Evolutionary conservation across 1,140 invertebrate species (phyloP).

Genomic region (Pogonomyrmex barbatus): DNA sequence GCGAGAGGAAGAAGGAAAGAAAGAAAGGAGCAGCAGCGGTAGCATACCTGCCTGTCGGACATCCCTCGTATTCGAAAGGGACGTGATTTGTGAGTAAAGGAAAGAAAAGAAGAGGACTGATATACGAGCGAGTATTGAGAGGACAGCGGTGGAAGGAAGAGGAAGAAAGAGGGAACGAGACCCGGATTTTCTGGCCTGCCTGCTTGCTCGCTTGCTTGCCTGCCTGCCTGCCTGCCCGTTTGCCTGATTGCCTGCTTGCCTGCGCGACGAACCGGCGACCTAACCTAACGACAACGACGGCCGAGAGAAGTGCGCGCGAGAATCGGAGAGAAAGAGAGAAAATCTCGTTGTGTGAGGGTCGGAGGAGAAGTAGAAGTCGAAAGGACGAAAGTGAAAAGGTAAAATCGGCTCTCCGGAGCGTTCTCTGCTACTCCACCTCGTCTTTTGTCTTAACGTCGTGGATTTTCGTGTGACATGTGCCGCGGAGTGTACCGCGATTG

Average conservation of each 20-base stretch:
- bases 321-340: slow-evolving; percentile 27
- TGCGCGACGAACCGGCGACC: slow-evolving; percentile 65
- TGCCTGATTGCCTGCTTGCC: slow-evolving; percentile 23
- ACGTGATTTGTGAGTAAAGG: slow-evolving; percentile 41
- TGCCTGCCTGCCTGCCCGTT: neutral
- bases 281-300: slow-evolving; percentile 65
- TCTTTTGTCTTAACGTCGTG: slow-evolving; percentile 18
- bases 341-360: neutral
- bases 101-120: neutral
- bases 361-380: neutral
- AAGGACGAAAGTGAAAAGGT: slow-evolving; percentile 61
- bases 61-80: slow-evolving; percentile 28
- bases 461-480: slow-evolving; percentile 78
- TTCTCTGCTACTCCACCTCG: slow-evolving; percentile 1
- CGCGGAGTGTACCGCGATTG: slow-evolving; percentile 52
- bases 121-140: neutral
- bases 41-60: slow-evolving; percentile 25
- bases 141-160: neutral
- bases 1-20: slow-evolving; percentile 1
- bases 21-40: neutral
- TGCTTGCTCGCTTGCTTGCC: slow-evolving; percentile 24
- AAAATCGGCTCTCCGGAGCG: neutral
- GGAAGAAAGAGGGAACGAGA: neutral
- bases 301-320: slow-evolving; percentile 25
- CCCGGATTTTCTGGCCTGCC: slow-evolving; percentile 47